These are phyloP conservation scores for Macrobrachium nipponense DNA, from an alignment of 1,140 invertebrate genomes.

Conservation along the genomic window DNA sequence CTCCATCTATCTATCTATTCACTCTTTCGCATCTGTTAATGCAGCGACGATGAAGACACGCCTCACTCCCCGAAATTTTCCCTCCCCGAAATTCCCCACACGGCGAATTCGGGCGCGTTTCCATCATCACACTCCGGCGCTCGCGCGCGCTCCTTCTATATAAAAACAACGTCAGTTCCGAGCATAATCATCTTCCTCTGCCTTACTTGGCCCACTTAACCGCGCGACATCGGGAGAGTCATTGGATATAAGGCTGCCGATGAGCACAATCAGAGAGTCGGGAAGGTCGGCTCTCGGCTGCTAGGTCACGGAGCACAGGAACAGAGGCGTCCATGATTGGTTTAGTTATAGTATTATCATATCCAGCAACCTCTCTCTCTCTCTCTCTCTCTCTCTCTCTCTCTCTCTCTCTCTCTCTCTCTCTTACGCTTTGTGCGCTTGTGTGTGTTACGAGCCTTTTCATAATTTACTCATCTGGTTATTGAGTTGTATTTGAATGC, in stretches of 20 bases:
- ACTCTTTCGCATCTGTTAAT: no score
- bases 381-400: slow-evolving; percentile 20
- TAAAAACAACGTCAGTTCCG: slow-evolving; percentile 34
- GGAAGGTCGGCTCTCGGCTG: slow-evolving; percentile 1
- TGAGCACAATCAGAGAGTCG: slow-evolving; percentile 22
- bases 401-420: slow-evolving; percentile 22
- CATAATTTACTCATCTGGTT: not conserved
- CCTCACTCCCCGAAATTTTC: no score
- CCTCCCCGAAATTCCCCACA: no score
- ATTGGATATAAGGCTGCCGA: slow-evolving; percentile 35
- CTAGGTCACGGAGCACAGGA: slow-evolving; percentile 11
- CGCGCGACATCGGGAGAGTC: slow-evolving; percentile 18
- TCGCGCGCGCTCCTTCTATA: not conserved
- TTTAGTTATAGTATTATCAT: slow-evolving; percentile 46
- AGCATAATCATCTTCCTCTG: slow-evolving; percentile 22
- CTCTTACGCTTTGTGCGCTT: slow-evolving; percentile 13
- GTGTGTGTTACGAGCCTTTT: not conserved
- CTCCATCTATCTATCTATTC: no score
- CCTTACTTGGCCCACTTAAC: slow-evolving; percentile 33
- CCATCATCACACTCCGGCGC: no score
- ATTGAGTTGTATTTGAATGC: no score
- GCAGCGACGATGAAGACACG: no score
- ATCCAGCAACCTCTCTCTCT: slow-evolving; percentile 27
- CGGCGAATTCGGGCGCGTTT: no score
- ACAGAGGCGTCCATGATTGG: slow-evolving; percentile 12